phyloP scores from a whole-genome alignment of 1,140 invertebrate genomes.

The Papilio machaon region DNA sequence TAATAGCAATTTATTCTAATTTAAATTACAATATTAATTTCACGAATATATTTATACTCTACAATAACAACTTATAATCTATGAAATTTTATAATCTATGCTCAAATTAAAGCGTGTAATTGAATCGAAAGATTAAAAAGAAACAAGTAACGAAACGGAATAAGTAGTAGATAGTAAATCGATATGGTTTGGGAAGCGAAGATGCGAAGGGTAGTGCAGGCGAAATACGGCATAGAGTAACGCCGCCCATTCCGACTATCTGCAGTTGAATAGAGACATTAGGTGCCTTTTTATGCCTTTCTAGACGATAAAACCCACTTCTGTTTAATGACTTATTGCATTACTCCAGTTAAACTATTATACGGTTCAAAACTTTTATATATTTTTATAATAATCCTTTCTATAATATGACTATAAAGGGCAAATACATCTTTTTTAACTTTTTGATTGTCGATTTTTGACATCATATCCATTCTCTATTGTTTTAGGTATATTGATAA shows the following conservation, averaged over 20 bases:
- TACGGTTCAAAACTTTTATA: constrained; percentile 16
- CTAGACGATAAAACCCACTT: constrained; percentile 34
- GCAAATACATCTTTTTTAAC: background rate
- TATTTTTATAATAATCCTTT: background rate
- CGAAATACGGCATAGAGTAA: constrained; percentile 66
- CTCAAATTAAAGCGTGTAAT: constrained; percentile 10
- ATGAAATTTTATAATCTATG: constrained; percentile 29
- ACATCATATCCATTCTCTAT: background rate
- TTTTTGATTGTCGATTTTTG: background rate
- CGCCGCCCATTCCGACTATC: constrained; percentile 56
- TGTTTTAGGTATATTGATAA: background rate
- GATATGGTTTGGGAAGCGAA: constrained; percentile 64
- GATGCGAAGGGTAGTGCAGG: constrained; percentile 64
- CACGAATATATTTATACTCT: background rate
- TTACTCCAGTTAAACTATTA: constrained; percentile 20
- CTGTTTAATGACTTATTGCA: constrained; percentile 38
- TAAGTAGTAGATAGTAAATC: constrained; percentile 58
- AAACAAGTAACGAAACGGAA: constrained; percentile 4
- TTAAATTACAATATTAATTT: too few relatives aligned
- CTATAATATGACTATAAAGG: background rate
- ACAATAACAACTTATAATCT: constrained; percentile 1
- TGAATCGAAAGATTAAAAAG: constrained; percentile 19
- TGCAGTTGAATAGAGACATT: constrained; percentile 50
- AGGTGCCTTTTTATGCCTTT: constrained; percentile 39
- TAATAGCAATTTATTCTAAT: too few relatives aligned